Evolutionary conservation across 2,888 invertebrate species (phyloP).

Genomic region (Amblyjoppa proteus): DNA sequence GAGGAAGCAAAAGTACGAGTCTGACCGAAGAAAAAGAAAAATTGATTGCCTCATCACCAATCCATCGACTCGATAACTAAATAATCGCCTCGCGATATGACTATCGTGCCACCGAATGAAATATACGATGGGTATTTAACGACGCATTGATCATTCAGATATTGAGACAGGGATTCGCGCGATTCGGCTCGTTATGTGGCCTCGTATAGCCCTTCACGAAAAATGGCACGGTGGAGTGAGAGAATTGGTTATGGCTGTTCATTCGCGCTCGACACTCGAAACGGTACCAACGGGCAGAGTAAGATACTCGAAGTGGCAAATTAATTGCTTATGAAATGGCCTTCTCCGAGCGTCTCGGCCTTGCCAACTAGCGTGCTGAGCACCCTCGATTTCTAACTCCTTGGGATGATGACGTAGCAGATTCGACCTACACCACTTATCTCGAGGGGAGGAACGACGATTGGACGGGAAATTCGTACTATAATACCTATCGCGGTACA

Average conservation of each 20-base stretch:
- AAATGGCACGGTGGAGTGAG: background rate
- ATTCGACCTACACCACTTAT: slow-evolving; percentile 68
- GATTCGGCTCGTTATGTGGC: background rate
- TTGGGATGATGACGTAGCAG: slow-evolving; percentile 70
- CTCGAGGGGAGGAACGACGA: slow-evolving; percentile 29
- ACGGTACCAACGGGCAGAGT: slow-evolving; percentile 29
- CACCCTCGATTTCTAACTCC: slow-evolving; percentile 75
- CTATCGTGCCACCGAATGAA: background rate
- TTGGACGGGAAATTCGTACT: slow-evolving; percentile 16
- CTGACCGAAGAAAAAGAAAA: background rate
- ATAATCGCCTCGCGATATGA: background rate
- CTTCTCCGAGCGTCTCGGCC: slow-evolving; percentile 71
- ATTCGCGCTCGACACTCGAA: background rate
- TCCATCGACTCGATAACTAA: background rate
- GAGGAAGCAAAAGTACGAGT: too few relatives aligned
- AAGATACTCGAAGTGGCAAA: slow-evolving; percentile 70
- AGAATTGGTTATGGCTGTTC: background rate
- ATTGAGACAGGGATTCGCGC: background rate
- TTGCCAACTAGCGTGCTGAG: slow-evolving; percentile 77
- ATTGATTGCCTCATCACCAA: too few relatives aligned
- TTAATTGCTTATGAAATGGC: slow-evolving; percentile 79
- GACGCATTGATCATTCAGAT: background rate
- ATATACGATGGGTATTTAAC: background rate
- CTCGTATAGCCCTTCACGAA: background rate
- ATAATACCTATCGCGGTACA: slow-evolving; percentile 8